Base-by-base conservation (phyloP, 2,113 vertebrate species). In the Solenodon paradoxus region DNA sequence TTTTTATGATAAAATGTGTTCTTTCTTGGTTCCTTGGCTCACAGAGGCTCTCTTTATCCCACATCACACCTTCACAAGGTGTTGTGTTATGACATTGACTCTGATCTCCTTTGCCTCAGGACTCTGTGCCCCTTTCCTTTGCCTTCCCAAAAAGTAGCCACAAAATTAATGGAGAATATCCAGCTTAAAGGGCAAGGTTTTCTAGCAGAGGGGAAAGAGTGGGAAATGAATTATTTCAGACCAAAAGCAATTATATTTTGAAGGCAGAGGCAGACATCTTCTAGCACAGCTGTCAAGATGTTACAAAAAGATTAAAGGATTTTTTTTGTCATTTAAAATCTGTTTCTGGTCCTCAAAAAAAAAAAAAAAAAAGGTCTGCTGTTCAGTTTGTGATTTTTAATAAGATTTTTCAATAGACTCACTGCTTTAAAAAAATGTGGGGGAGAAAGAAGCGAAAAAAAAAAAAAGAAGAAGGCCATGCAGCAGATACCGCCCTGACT, bases 161-260 rank as follows among this genome's bases (percentile, higher is more conserved):
- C 35, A 68, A 89, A 82, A 96, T 90, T 97, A 97, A 98, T 57
- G 74, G 77, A 69, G 97, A 97, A 97, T 95, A 97, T 82, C 19
- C 87, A 94, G 72, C 83, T 68, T 55, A 94, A 98, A 97, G 72
- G 97, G 94, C 94, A 98, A 96, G 88, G 49, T 96, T 97, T 98
- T 97, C 51, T 87, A 96, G 79, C 90, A 95, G 28, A 86, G 66
- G 77, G 77, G 84, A 95, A 96, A 82, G 90, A 97, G 96, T 96
- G 49, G 87, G 96, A 97, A 98, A 97, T 95, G 9, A 96, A 96
- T 97, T 97, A 97, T 98, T 98, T 97, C 94, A 97, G 94, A 95
- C 64, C 35, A 97, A 98, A 98, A 97, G 95, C 97, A 98, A 98
- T 98, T 98, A 97, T 97, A 97, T 95, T 98, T 97, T 95, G 97